Conservation (phyloP, 2,888 invertebrate species). For the Escarpia spicata region DNA sequence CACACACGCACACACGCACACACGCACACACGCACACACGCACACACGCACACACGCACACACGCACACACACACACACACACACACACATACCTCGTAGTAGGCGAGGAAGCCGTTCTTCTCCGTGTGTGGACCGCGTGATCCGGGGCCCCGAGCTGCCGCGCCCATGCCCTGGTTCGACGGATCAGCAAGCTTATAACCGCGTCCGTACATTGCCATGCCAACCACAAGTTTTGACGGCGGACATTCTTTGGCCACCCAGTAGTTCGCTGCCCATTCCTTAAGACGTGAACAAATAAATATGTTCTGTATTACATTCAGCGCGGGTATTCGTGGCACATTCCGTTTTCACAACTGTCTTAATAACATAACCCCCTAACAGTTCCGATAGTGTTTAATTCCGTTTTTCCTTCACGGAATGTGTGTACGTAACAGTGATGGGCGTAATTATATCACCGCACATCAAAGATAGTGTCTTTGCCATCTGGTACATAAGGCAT, state of each 20-base stretch:
- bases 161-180: constrained; percentile 47
- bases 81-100: constrained; percentile 52
- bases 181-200: constrained; percentile 47
- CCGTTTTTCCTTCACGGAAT: not conserved
- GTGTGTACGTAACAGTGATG: not conserved
- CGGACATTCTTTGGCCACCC: constrained; percentile 51
- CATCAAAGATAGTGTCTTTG: not conserved
- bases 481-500: not conserved
- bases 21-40: too few relatives aligned
- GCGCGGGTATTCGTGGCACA: not conserved
- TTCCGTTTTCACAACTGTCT: not conserved
- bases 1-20: too few relatives aligned
- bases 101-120: constrained; percentile 54
- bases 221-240: constrained; percentile 53
- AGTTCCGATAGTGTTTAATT: not conserved
- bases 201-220: constrained; percentile 53
- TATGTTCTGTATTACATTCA: not conserved
- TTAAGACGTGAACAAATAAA: not conserved
- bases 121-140: constrained; percentile 50
- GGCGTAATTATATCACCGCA: not conserved
- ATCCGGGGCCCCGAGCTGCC: constrained; percentile 45
- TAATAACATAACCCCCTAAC: not conserved
- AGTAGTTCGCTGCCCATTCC: constrained; percentile 47
- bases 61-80: not conserved
- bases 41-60: not conserved